These are phyloP conservation scores for Pristiophorus japonicus DNA, from an alignment of 2,113 vertebrate genomes.

Conservation along the genomic window DNA sequence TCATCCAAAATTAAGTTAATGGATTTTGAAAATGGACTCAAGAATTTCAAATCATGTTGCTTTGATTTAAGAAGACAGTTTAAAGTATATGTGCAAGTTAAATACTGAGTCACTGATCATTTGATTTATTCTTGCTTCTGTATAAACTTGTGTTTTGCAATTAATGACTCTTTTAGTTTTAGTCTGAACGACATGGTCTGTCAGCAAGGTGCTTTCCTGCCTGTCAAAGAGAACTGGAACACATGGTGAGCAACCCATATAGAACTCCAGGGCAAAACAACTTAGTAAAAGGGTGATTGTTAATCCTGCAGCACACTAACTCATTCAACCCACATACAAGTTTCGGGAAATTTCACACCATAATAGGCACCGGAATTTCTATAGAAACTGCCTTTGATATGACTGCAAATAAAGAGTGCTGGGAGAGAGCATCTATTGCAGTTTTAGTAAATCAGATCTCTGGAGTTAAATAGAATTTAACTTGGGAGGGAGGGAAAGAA, in stretches of 20 bases:
- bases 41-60: too few relatives aligned
- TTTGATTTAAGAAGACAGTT: too few relatives aligned
- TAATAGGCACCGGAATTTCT: background rate
- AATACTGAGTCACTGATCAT: background rate
- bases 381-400: background rate
- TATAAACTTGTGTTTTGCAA: background rate
- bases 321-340: background rate
- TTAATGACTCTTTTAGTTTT: background rate
- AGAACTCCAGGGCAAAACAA: background rate
- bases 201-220: background rate
- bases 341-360: background rate
- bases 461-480: background rate
- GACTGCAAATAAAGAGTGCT: background rate
- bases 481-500: background rate
- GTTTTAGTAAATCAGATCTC: background rate
- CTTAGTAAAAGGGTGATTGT: background rate
- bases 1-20: background rate
- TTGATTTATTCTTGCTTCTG: background rate
- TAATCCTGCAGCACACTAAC: background rate
- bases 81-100: too few relatives aligned
- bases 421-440: background rate
- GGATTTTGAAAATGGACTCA: background rate
- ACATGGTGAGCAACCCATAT: background rate
- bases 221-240: background rate
- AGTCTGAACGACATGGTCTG: background rate